Base-by-base conservation (phyloP, 1,140 invertebrate genomes). In the Hesperophylax magnus region DNA sequence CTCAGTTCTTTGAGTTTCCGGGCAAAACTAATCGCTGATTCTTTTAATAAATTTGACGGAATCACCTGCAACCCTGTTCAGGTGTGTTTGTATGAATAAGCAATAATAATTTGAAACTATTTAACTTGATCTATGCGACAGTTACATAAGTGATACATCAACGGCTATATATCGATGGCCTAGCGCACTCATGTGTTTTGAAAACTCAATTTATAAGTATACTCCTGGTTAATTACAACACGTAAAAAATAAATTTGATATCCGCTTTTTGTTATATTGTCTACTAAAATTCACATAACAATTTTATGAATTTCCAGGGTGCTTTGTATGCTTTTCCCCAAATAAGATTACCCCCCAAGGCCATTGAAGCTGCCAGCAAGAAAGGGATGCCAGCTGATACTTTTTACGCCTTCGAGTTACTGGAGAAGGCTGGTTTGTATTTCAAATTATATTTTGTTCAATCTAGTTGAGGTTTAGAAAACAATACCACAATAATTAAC, bases 241-340 rank as follows among this genome's bases (percentile, higher is more conserved):
- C n/a, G n/a, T n/a, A n/a, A n/a, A n/a, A n/a, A n/a, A n/a, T n/a
- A n/a, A n/a, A n/a, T n/a, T n/a, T n/a, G n/a, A n/a, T n/a, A n/a
- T n/a, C n/a, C 27, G 27, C 5, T 27, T 27, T 27, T 2, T 2
- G 5, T 27, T 2, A 2, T 2, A 47, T 47, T 47, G 11, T 47
- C 9, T 47, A 47, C 14, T 47, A 47, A 47, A 47, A 47, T 47
- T 47, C 39, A 47, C 39, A 47, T 1, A 18, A 71, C 24, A 75
- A 63, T 63, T 11, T 82, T 86, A 78, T 78, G 58, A 54, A 78
- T 67, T 77, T 93, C 89, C 87, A 97, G 96, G 98, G 98, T 18
- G 97, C 98, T 2, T 99, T 99, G 98, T 99, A 99, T 89, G 98
- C 98, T 58, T 98, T 99, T 87, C 98, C 98, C 3, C 92, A 92